These are phyloP conservation scores for Ceratotherium simum DNA, from an alignment of 2,113 vertebrate genomes.

Conservation along the genomic window DNA sequence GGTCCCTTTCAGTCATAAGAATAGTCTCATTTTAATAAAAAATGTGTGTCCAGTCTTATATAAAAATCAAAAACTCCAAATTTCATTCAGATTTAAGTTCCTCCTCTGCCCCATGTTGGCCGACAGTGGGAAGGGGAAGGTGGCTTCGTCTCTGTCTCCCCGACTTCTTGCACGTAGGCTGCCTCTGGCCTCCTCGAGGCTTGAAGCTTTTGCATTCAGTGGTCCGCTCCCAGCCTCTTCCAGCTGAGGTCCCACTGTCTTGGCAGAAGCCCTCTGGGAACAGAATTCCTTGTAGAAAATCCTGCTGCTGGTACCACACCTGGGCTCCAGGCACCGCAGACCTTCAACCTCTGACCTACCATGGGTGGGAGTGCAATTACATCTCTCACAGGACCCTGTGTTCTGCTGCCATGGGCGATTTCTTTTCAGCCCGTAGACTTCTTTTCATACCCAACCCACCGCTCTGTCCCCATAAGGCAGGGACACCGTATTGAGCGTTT, in stretches of 20 bases:
- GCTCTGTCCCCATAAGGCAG: neutral
- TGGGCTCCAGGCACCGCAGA: neutral
- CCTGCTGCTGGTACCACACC: neutral
- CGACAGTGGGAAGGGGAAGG: neutral
- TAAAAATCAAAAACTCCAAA: neutral
- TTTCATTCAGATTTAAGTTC: neutral
- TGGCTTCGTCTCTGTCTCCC: neutral
- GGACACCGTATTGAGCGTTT: neutral
- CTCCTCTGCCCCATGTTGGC: no score
- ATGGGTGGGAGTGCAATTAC: accelerated
- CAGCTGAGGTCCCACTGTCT: neutral
- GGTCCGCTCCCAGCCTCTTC: neutral
- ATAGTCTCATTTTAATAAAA: neutral
- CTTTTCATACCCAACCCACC: neutral
- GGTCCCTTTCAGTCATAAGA: neutral
- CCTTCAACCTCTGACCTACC: neutral
- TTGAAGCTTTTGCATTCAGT: neutral
- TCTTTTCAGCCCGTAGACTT: neutral
- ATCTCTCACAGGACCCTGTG: accelerated
- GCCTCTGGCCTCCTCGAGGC: no score
- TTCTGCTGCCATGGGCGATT: no score
- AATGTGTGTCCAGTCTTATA: neutral
- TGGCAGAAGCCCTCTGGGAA: neutral
- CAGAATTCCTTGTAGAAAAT: neutral
- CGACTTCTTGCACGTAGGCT: no score